Evolutionary conservation across 2,888 invertebrate species (phyloP), one percentile per base, ranked within the genome.

Genomic region (Athripsodes cinereus): DNA sequence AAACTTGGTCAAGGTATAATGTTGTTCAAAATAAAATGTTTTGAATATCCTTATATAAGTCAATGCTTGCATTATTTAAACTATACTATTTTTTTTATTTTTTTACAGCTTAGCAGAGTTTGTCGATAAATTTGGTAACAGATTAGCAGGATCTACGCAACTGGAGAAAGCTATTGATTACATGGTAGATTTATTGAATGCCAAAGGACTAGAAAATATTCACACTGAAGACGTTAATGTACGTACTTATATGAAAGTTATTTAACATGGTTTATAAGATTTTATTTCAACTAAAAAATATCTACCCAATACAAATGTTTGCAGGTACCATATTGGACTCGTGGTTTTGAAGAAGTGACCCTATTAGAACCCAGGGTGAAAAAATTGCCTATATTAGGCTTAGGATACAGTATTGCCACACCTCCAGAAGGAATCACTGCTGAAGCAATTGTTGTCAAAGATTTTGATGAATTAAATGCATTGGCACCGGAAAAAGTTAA

Each of bases 161-260:
- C 73, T 89, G 51, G 88, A 89, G 69, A 69, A 81, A 22, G 76
- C 87, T 1, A 88, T 89, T 61, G 85, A 88, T 70, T 86, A 85
- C 65, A 81, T 87, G 76, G 64, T 80, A 22, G 66, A 72, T 8
- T 67, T 70, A 61, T 72, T 81, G 19, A 66, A 65, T 2, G 65
- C 67, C 6, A 70, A 73, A 58, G 74, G 74, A 13, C 69, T 86
- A 49, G 83, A 84, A 52, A 50, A 50, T 11, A 85, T 87, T 1
- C 83, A 84, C 66, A 83, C 82, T 0, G 87, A 88, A 72, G 66
- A 73, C 18, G 86, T 79, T 11, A 34, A 57, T 26, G 62, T 60
- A 53, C 2, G 47, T n/a, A n/a, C n/a, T n/a, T n/a, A n/a, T n/a
- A n/a, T n/a, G n/a, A n/a, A n/a, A n/a, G n/a, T n/a, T n/a, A n/a